phyloP scores from a whole-genome alignment of 2,888 invertebrate species.

The Bursaphelenchus okinawaensis region DNA sequence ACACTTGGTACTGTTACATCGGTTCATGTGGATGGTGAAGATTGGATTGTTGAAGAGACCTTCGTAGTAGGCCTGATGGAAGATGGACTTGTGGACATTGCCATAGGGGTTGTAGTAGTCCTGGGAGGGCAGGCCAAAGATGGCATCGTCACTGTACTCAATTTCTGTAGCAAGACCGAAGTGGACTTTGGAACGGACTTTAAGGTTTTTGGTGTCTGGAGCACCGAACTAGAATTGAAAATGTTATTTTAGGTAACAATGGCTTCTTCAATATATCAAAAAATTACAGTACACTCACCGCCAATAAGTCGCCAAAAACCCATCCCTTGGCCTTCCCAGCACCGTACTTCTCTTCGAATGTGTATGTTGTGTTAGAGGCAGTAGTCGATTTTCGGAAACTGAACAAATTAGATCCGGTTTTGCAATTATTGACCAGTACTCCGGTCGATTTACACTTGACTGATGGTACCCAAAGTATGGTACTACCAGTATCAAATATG shows the following conservation, averaged over 20 bases:
- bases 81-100: neutral
- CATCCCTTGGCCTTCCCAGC: neutral
- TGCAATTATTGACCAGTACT: neutral
- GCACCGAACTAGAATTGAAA: neutral
- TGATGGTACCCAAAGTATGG: neutral
- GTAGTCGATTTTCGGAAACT: neutral
- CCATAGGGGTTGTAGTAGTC: neutral
- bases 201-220: neutral
- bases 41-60: neutral
- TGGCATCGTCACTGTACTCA: neutral
- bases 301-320: neutral
- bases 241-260: neutral
- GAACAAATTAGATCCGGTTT: neutral
- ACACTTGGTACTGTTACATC: neutral
- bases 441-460: neutral
- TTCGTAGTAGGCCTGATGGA: neutral
- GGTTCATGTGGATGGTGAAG: neutral
- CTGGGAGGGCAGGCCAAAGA: neutral
- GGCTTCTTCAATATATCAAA: neutral
- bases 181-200: neutral
- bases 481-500: neutral
- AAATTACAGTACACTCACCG: neutral
- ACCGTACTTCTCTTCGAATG: neutral
- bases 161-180: neutral
- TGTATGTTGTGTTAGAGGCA: neutral